Evolutionary conservation across 2,113 vertebrate species (phyloP), one percentile per base, ranked within the genome.

Genomic region (Hyla sarda): DNA sequence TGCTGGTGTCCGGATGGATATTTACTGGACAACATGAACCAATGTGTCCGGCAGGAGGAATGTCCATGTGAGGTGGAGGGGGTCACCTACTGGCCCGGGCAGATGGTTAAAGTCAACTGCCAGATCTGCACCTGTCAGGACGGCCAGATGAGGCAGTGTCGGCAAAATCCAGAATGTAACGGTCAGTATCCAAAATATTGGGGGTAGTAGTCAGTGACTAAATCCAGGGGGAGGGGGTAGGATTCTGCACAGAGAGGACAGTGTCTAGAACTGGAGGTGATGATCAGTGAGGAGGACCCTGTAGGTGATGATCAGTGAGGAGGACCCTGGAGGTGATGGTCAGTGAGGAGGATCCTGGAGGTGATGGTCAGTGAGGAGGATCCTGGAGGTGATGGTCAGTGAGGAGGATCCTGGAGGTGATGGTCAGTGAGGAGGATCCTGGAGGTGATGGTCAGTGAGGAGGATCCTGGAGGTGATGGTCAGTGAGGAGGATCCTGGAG

Each of bases 1-100:
- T 98, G 97, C 89, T 97, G 96, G 96, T 96, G 96, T 89, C 92
- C 96, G 0, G 88, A 92, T 1, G 96, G 95, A 1, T 91, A 88
- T 87, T 93, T 96, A 67, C 92, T 97, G 92, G 94, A 89, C 74
- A 87, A 88, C 0, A 67, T 88, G 1, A 91, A 93, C 16, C 88
- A 13, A 48, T 97, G 97, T 45, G 92, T 97, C 47, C 72, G 37
- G 13, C 95, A 95, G 0, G 88, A 91, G 79, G 92, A 95, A 87
- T 96, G 97, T 90, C 90, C 90, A 11, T 97, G 96, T 82, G 92
- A 93, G 83, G 90, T 93, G 77, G 92, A 91, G 0, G 95, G 94
- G 19, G 88, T 91, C 78, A 75, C 87, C 5, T 95, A 92, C 81
- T 93, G 90, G 91, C 89, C 95, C 0, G 96, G 93, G 17, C 95